Evolutionary conservation across 2,888 invertebrate genomes (phyloP).

Genomic region (Hypomecis punctinalis): DNA sequence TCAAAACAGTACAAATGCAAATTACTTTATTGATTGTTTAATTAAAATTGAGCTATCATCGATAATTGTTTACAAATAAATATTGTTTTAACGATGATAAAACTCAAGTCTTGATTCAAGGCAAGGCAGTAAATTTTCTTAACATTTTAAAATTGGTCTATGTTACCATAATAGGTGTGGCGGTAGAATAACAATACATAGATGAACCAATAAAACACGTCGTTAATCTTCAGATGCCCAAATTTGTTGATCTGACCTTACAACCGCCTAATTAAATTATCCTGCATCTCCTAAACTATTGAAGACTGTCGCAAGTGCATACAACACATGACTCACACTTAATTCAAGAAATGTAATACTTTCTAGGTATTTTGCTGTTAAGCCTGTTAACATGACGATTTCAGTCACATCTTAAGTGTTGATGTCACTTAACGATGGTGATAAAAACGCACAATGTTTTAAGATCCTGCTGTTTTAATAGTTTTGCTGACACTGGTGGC

Average conservation of each 20-base stretch:
- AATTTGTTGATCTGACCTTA: neutral
- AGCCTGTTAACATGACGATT: slow-evolving; percentile 45
- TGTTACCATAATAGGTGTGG: neutral
- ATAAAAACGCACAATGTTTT: slow-evolving; percentile 32
- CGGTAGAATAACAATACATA: neutral
- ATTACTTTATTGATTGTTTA: neutral
- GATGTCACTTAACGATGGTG: slow-evolving; percentile 41
- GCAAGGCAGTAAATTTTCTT: neutral
- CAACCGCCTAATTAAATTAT: neutral
- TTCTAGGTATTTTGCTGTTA: slow-evolving; percentile 48
- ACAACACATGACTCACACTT: slow-evolving; percentile 55
- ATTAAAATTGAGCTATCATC: neutral
- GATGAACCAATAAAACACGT: neutral
- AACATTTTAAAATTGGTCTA: neutral
- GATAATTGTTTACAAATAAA: neutral
- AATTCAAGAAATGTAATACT: slow-evolving; percentile 43
- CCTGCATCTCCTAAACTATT: neutral
- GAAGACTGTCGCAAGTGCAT: slow-evolving; percentile 23
- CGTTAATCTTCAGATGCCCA: neutral
- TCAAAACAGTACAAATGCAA: neutral
- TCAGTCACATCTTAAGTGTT: slow-evolving; percentile 45
- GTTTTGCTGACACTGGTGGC: slow-evolving; percentile 45
- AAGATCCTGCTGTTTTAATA: slow-evolving; percentile 36
- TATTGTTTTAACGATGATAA: neutral
- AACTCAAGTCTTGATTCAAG: neutral